These are phyloP conservation scores for Empidonax alnorum DNA, from an alignment of 2,113 vertebrate species.

Conservation along the genomic window DNA sequence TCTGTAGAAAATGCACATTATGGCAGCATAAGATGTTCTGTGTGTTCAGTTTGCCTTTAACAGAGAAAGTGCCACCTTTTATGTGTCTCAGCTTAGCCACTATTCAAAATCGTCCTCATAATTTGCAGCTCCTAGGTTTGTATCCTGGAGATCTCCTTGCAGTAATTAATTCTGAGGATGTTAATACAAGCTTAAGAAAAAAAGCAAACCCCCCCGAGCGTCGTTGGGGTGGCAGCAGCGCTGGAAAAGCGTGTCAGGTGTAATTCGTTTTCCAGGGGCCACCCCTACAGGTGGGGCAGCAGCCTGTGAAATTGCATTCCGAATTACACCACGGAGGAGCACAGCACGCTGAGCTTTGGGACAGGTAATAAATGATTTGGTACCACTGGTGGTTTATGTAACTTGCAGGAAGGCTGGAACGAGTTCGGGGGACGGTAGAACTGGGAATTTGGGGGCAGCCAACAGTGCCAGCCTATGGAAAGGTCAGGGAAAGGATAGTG, in stretches of 20 bases:
- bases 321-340: constrained; percentile 82
- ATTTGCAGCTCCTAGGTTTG: constrained; percentile 31
- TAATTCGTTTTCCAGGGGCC: constrained; percentile 76
- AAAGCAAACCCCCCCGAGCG: neutral
- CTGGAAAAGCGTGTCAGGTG: constrained; percentile 36
- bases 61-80: neutral
- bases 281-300: constrained; percentile 88
- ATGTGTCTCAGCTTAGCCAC: neutral
- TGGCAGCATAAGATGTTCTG: neutral
- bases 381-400: constrained; percentile 64
- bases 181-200: neutral
- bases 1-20: neutral
- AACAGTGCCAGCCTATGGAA: neutral
- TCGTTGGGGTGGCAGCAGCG: constrained; percentile 16
- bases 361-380: constrained; percentile 77
- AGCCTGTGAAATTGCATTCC: constrained; percentile 94
- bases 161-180: constrained; percentile 69
- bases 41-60: neutral
- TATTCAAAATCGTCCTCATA: neutral
- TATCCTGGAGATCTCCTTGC: constrained; percentile 6
- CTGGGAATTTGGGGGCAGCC: neutral
- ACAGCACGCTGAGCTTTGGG: constrained; percentile 66
- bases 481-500: constrained; percentile 19
- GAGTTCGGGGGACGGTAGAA: neutral
- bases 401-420: neutral